Evolutionary conservation across 1,140 invertebrate genomes (phyloP), one percentile per base, ranked within the genome.

Genomic region (roundworm (Caenorhabditis elegans)): DNA sequence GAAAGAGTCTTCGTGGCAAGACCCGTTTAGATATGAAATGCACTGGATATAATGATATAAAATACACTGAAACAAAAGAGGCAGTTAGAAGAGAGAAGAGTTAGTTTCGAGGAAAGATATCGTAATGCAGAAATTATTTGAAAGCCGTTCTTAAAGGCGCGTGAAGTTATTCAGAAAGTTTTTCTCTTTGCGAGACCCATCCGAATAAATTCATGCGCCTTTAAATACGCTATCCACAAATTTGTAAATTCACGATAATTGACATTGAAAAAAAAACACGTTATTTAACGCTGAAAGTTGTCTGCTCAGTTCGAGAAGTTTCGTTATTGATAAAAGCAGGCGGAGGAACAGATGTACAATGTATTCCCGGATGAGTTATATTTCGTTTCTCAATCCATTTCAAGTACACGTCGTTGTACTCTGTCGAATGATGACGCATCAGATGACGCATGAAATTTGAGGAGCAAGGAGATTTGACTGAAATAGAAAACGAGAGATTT

Each of bases 381-480:
- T 48, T 77, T 28, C 82, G 47, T 65, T 83, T 83, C 43, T 83
- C 79, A 15, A 79, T 43, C 82, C 82, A 83, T 51, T 83, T 83
- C n/a, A 79, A 15, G 43, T 83, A 83, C 11, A 83, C 82, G 19
- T 78, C 65, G 36, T 83, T 83, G 51, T 83, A 83, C n/a, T 83
- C 76, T 34, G 39, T 31, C 3, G 76, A 60, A 49, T 83, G 82
- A 55, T 83, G 82, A n/a, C 82, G 53, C 82, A 83, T 83, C 22
- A 83, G 24, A 49, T 83, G 82, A 6, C 82, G 51, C 82, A 83
- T 83, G 36, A 83, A 83, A 51, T 83, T 83, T 8, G 76, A 79
- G 0, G 82, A 83, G 47, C 82, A 83, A 6, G 82, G 82, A 26
- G 76, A 79, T 43, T 83, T 83, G 4, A 83, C 79, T 77, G 76